phyloP scores from a whole-genome alignment of 2,113 vertebrate genomes.

The Oryzias celebensis region DNA sequence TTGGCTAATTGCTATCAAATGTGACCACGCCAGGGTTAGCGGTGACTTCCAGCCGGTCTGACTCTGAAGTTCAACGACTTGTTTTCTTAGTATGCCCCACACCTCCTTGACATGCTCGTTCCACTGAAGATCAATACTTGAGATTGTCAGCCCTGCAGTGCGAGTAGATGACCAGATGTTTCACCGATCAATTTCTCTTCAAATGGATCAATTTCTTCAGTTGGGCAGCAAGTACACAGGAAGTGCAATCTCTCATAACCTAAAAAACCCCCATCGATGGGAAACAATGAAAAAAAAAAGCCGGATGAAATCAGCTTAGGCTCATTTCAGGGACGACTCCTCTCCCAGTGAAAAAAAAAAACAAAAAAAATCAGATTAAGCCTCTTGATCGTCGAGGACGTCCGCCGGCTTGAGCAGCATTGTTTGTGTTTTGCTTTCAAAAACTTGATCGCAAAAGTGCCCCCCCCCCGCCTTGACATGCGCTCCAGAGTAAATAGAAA shows the following conservation, averaged over 20 bases:
- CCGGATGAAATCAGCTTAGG: slow-evolving; percentile 55
- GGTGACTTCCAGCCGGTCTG: too few relatives aligned
- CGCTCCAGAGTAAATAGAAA: slow-evolving; percentile 41
- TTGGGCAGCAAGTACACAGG: slow-evolving; percentile 56
- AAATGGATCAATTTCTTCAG: slow-evolving; percentile 13
- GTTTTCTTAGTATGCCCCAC: too few relatives aligned
- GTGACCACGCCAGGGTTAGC: too few relatives aligned
- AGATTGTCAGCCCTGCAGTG: slow-evolving; percentile 65
- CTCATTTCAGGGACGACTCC: slow-evolving; percentile 70
- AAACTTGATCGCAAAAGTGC: slow-evolving; percentile 58
- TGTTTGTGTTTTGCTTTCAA: slow-evolving; percentile 50
- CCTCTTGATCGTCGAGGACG: slow-evolving; percentile 18
- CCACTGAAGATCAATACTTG: slow-evolving; percentile 67
- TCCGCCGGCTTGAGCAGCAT: slow-evolving; percentile 14
- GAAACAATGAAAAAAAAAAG: slow-evolving; percentile 56
- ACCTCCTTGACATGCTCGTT: neutral
- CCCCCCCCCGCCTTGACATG: slow-evolving; percentile 27
- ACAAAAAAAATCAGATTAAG: slow-evolving; percentile 67
- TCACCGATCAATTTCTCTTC: slow-evolving; percentile 74
- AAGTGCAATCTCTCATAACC: slow-evolving; percentile 74
- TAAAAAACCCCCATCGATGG: slow-evolving; percentile 65
- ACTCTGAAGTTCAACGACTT: too few relatives aligned
- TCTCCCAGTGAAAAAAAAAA: slow-evolving; percentile 68
- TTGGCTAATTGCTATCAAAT: too few relatives aligned
- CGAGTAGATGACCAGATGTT: slow-evolving; percentile 78